Conservation (phyloP, 2,797 vertebrate species). For the Paguma larvata region DNA sequence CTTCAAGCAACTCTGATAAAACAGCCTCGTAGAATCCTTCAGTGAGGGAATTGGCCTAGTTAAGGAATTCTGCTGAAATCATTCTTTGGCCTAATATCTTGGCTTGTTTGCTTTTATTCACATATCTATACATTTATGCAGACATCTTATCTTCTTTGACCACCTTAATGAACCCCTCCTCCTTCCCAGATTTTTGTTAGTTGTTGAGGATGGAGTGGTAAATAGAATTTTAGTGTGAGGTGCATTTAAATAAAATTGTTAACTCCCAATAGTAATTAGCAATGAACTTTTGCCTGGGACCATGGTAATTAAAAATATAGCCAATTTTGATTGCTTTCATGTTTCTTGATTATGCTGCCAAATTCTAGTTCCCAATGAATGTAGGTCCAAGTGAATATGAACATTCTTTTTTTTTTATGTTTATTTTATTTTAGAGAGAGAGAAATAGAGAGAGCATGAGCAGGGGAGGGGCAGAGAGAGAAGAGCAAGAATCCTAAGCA, state of each 20-base stretch:
- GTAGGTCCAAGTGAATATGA: neutral
- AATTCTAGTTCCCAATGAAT: neutral
- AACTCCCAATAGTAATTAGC: neutral
- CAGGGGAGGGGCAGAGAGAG: too few relatives aligned
- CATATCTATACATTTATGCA: neutral
- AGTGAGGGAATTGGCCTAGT: neutral
- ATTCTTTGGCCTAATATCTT: neutral
- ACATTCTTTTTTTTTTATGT: neutral
- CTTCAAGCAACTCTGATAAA: neutral
- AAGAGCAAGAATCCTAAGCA: too few relatives aligned
- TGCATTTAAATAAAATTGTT: neutral
- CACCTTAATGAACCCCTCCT: neutral
- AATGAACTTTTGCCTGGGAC: neutral
- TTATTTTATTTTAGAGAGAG: too few relatives aligned
- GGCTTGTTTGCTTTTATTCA: neutral
- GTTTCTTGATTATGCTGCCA: neutral
- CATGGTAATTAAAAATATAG: neutral
- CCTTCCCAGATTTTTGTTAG: neutral
- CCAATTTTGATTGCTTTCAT: neutral
- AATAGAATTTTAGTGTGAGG: neutral
- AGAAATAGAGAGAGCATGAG: too few relatives aligned
- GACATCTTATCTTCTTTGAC: neutral
- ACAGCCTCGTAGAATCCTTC: neutral
- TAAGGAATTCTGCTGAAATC: neutral
- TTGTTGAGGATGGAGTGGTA: neutral